These are phyloP conservation scores for Rhyacophila evoluta DNA, from an alignment of 2,888 invertebrate species.

Conservation along the genomic window DNA sequence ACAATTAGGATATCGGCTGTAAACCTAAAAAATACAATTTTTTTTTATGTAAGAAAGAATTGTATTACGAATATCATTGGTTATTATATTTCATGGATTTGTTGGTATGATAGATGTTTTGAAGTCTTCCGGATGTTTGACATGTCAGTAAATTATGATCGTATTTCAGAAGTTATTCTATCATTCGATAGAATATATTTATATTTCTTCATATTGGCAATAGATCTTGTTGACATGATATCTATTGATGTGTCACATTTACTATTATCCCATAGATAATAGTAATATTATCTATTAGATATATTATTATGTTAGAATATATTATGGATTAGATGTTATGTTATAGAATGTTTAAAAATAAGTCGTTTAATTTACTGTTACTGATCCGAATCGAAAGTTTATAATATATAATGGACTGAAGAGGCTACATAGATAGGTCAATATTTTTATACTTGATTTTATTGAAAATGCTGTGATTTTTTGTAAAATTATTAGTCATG, in stretches of 20 bases:
- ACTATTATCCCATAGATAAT: conserved; percentile 12
- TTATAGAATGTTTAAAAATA: neutral
- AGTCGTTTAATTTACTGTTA: conserved; percentile 4
- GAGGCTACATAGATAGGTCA: conserved; percentile 15
- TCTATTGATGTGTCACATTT: neutral
- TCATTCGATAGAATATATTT: neutral
- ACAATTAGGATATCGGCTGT: too few relatives aligned
- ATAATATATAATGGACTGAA: conserved; percentile 18
- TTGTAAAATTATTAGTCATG: conserved; percentile 22
- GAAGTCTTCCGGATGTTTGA: neutral
- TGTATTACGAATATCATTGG: neutral
- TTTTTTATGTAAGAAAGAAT: too few relatives aligned
- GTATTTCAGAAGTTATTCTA: neutral
- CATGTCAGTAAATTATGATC: neutral
- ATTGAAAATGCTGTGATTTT: conserved; percentile 24
- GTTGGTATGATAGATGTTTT: neutral
- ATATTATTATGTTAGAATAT: too few relatives aligned
- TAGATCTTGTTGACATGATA: neutral
- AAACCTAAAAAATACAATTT: too few relatives aligned
- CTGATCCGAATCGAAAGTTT: neutral
- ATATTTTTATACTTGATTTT: conserved; percentile 16
- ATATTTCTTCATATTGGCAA: neutral
- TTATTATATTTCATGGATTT: neutral
- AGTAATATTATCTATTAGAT: neutral
- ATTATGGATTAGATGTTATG: neutral